phyloP scores from a whole-genome alignment of 2,888 invertebrate genomes.

The Itoplectis maculator region DNA sequence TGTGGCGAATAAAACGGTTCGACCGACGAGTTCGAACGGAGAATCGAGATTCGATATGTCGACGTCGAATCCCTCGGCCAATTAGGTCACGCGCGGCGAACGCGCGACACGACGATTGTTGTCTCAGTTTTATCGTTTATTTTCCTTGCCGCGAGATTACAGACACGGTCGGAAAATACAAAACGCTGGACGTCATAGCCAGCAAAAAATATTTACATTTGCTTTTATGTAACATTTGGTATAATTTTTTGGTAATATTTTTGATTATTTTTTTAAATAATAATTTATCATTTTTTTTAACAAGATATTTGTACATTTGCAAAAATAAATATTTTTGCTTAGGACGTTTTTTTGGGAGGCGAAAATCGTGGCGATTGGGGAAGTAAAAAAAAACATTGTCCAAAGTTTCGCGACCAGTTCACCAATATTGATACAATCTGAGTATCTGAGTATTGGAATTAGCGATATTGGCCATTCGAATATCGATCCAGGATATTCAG shows the following conservation, averaged over 20 bases:
- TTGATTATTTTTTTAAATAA: no score
- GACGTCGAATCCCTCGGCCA: constrained; percentile 5
- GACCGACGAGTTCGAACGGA: not conserved
- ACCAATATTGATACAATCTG: not conserved
- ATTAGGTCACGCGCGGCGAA: constrained; percentile 35
- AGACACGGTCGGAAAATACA: no score
- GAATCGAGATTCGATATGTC: constrained; percentile 26
- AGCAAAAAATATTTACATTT: no score
- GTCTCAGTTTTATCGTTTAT: not conserved
- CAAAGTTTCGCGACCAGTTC: no score
- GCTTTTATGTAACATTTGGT: no score
- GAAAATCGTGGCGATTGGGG: not conserved
- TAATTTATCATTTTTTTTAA: no score
- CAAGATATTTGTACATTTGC: no score
- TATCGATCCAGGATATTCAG: no score
- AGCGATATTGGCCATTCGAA: not conserved
- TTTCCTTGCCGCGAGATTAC: no score
- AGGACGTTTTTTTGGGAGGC: not conserved
- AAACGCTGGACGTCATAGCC: no score
- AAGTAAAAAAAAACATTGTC: not conserved
- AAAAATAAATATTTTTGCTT: no score
- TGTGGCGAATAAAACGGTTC: constrained; percentile 10
- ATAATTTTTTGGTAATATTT: no score
- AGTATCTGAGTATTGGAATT: constrained; percentile 14
- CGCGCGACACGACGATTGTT: constrained; percentile 5